Evolutionary conservation across 2,888 invertebrate genomes (phyloP), one percentile per base, ranked within the genome.

Genomic region (Pristionchus exspectatus): DNA sequence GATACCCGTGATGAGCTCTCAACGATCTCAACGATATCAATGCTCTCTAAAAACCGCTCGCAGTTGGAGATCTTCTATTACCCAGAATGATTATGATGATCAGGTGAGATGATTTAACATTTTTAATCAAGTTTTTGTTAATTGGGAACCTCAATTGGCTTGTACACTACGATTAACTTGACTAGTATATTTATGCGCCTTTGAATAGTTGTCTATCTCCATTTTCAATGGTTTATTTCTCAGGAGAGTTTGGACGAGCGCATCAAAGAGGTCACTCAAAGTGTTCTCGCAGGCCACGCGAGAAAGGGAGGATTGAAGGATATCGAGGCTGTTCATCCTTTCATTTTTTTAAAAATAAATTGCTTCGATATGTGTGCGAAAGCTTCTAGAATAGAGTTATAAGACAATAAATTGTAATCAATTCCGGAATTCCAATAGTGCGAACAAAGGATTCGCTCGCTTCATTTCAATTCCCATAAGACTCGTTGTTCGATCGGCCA

Each of bases 231-330:
- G 9, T 9, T 9, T 50, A 7, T 50, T 50, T 0, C 44, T 63
- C 63, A 63, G 63, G 63, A 63, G 63, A n/a, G n/a, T n/a, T 24
- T 33, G 24, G 54, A 72, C 38, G 74, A 74, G 3, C 72, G 74
- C 5, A 50, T 88, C 56, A 72, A 88, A 56, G 87, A 88, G 33
- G 21, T 88, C 56, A 18, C 56, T 10, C 87, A 88, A 30, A 21
- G 30, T 18, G 87, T 88, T 7, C 74, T 88, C 54, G 30, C 74
- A 18, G 27, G 30, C 2, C 87, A 88, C 66, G 16, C 27, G 30
- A 72, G 87, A 44, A 88, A 74, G 87, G 56, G 63, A n/a, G 87
- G 63, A 63, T n/a, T 88, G 74, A 88, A 74, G 74, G 87, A 88
- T 27, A 18, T 0, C 7, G 87, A 87, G 72, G 87, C 66, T 33